phyloP scores from a whole-genome alignment of 1,140 invertebrate genomes.

The Melitaea cinxia region DNA sequence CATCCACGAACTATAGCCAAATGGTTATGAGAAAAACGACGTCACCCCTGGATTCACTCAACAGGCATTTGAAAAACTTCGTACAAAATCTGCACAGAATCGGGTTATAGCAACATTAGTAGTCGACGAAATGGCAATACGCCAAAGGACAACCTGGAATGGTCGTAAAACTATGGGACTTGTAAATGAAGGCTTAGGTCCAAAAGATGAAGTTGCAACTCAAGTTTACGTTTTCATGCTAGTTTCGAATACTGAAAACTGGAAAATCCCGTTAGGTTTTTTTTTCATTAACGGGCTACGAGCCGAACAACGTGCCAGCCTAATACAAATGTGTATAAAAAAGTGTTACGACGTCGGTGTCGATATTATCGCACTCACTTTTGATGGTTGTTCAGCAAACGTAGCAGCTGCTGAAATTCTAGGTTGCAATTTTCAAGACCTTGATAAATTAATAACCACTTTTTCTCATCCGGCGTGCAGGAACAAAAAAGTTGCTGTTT shows the following conservation, averaged over 20 bases:
- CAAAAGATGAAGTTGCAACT: conserved; percentile 13
- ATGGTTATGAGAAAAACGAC: no score
- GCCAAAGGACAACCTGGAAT: not conserved
- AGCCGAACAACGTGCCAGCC: conserved; percentile 2
- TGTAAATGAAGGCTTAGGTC: not conserved
- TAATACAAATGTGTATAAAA: conserved; percentile 12
- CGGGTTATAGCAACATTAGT: no score
- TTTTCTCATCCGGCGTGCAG: not conserved
- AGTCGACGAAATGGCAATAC: not conserved
- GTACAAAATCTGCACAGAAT: not conserved
- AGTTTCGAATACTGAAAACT: conserved; percentile 16
- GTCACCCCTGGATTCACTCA: no score
- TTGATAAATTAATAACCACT: no score
- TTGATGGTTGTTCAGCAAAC: conserved; percentile 1
- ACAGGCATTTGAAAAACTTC: not conserved
- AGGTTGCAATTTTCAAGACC: no score
- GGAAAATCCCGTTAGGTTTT: conserved; percentile 25
- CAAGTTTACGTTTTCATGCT: conserved; percentile 31
- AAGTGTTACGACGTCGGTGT: conserved; percentile 11
- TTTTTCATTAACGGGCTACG: conserved; percentile 9
- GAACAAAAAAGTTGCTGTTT: no score
- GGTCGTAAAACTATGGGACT: not conserved
- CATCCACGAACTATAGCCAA: no score
- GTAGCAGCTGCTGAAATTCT: no score
- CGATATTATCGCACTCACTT: conserved; percentile 5